Evolutionary conservation across 2,888 invertebrate genomes (phyloP).

Genomic region (Synergus gifuensis): DNA sequence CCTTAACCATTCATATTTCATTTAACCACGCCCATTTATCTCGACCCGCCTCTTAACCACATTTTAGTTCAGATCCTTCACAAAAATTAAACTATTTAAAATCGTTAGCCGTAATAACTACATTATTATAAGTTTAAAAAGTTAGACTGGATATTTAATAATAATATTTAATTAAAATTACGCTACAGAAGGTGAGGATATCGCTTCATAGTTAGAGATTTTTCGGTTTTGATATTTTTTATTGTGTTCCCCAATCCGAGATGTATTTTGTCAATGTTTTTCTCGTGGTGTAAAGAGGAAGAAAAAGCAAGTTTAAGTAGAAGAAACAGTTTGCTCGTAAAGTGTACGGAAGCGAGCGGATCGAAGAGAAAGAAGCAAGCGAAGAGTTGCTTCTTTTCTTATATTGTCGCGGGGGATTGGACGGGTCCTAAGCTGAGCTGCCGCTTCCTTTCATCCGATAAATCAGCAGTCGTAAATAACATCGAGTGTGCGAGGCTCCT

Average conservation of each 20-base stretch:
- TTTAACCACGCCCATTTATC: no score
- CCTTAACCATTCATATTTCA: no score
- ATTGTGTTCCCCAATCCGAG: background rate
- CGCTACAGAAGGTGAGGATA: no score
- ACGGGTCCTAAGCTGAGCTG: constrained; percentile 65
- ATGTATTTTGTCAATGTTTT: background rate
- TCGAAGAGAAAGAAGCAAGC: constrained; percentile 51
- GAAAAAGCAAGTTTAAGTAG: background rate
- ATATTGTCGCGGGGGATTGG: constrained; percentile 68
- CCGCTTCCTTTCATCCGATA: constrained; percentile 74
- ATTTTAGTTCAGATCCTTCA: no score
- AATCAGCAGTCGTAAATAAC: constrained; percentile 76
- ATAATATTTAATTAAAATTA: no score
- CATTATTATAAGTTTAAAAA: no score
- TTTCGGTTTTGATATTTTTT: background rate
- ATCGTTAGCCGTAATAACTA: no score
- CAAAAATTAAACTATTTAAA: no score
- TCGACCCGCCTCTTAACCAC: no score
- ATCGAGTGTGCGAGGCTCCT: constrained; percentile 68
- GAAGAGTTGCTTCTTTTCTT: constrained; percentile 63
- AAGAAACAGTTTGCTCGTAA: constrained; percentile 47
- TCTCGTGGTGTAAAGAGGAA: background rate
- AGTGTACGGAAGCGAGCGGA: constrained; percentile 43
- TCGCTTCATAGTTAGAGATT: background rate
- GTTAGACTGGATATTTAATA: no score